These are phyloP conservation scores for Lepidocyrtoides sp. DNA, from an alignment of 2,888 invertebrate genomes.

Conservation along the genomic window DNA sequence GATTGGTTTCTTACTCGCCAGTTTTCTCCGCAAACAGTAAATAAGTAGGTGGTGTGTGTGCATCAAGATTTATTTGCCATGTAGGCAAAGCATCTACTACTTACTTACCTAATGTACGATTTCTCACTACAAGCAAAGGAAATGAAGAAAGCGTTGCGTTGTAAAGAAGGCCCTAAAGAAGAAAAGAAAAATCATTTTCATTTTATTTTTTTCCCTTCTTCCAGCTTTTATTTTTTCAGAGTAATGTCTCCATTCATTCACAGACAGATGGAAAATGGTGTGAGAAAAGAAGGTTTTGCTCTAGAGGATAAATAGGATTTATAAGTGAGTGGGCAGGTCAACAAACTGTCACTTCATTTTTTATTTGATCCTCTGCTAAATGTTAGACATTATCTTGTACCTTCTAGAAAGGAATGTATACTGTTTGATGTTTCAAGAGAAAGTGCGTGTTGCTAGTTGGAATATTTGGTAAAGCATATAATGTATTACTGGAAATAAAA, in stretches of 20 bases:
- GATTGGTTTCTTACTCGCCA: conserved; percentile 46
- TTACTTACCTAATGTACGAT: too few relatives aligned
- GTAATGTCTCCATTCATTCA: neutral
- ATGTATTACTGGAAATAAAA: too few relatives aligned
- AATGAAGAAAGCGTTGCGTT: neutral
- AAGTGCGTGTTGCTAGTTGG: neutral
- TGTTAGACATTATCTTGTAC: too few relatives aligned
- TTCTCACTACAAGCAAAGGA: neutral
- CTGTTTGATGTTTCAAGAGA: too few relatives aligned
- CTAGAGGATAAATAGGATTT: conserved; percentile 40
- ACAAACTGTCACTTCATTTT: conserved; percentile 51
- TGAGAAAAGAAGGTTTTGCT: neutral
- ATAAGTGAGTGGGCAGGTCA: conserved; percentile 43
- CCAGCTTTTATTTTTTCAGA: neutral
- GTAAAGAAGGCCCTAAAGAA: neutral
- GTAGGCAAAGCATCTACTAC: neutral
- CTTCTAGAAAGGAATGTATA: too few relatives aligned
- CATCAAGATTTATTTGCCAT: too few relatives aligned
- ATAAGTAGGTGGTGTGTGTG: too few relatives aligned
- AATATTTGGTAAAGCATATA: neutral
- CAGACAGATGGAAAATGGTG: neutral
- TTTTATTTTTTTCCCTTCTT: neutral
- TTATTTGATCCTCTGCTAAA: neutral
- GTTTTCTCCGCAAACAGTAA: neutral
- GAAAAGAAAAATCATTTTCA: neutral